Evolutionary conservation across 2,113 vertebrate genomes (phyloP).

Genomic region (Rhodinocichla rosea): DNA sequence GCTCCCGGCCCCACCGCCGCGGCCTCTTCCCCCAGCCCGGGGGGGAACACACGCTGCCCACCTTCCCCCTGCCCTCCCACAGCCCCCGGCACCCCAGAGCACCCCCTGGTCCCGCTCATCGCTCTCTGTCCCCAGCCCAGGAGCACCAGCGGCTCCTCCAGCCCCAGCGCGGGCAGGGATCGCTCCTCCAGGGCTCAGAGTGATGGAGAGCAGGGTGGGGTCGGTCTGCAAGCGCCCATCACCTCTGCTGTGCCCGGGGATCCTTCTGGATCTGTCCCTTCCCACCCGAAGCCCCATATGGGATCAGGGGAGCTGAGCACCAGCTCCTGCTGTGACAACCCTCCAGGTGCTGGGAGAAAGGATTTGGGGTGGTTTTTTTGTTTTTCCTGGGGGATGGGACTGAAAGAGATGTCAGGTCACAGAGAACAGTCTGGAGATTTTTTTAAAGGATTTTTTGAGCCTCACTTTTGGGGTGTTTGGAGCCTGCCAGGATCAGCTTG

Average conservation of each 20-base stretch:
- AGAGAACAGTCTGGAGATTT: not conserved
- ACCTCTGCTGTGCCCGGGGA: not conserved
- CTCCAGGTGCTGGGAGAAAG: fast-evolving
- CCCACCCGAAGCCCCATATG: fast-evolving
- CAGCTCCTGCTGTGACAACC: not conserved
- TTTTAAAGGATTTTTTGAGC: not conserved
- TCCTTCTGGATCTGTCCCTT: fast-evolving
- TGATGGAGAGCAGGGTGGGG: fast-evolving
- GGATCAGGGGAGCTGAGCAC: not conserved
- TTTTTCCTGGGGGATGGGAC: not conserved
- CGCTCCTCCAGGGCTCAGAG: not conserved
- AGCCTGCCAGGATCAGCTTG: not conserved
- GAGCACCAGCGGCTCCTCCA: not conserved
- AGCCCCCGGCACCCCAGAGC: not conserved
- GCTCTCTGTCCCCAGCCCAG: not conserved
- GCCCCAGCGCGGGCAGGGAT: not conserved
- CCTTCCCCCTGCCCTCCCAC: not conserved
- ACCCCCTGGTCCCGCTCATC: not conserved
- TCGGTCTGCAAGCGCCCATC: not conserved
- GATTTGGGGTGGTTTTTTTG: not conserved
- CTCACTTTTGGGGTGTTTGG: not conserved
- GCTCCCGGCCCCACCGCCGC: not conserved
- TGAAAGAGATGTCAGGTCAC: not conserved
- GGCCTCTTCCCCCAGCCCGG: not conserved
- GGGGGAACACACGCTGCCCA: not conserved